Evolutionary conservation across 92 coral and sea anemone genomes (phyloP).

Genomic region (Palythoa heliodiscus): DNA sequence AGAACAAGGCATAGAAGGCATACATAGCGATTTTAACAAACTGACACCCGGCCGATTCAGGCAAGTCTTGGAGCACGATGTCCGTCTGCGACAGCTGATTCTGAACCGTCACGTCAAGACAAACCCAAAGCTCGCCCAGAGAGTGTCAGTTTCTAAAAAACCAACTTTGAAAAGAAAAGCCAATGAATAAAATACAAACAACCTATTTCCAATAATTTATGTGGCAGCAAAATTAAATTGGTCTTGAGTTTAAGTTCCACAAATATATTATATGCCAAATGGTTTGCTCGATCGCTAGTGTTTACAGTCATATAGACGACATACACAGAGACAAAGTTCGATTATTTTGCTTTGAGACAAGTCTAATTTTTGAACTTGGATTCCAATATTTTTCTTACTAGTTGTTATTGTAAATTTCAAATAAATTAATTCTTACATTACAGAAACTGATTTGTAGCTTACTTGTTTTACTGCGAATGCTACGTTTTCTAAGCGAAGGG

Average conservation of each 20-base stretch:
- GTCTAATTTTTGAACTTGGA: neutral
- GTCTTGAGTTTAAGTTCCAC: constrained; percentile 22
- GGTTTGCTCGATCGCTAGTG: constrained; percentile 26
- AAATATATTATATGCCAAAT: constrained; percentile 10
- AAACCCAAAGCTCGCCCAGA: constrained; percentile 48
- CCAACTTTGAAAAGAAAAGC: constrained; percentile 46
- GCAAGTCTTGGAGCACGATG: neutral
- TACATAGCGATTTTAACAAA: neutral
- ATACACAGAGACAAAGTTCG: constrained; percentile 4
- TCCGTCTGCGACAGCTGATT: neutral
- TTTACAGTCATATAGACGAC: constrained; percentile 6
- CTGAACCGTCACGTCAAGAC: constrained; percentile 38
- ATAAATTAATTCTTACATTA: neutral
- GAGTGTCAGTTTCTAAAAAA: constrained; percentile 35
- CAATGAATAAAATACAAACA: constrained; percentile 23
- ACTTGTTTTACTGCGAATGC: neutral
- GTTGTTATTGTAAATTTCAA: constrained; percentile 11
- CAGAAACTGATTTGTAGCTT: constrained; percentile 21
- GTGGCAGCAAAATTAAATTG: constrained; percentile 27
- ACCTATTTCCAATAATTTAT: constrained; percentile 32
- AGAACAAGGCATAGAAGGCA: neutral
- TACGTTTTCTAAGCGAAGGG: constrained; percentile 6
- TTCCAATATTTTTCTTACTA: neutral
- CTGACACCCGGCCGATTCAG: neutral
- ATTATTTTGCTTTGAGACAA: neutral